Conservation (phyloP, 2,797 vertebrate genomes). For the Enteromius anoplus region DNA sequence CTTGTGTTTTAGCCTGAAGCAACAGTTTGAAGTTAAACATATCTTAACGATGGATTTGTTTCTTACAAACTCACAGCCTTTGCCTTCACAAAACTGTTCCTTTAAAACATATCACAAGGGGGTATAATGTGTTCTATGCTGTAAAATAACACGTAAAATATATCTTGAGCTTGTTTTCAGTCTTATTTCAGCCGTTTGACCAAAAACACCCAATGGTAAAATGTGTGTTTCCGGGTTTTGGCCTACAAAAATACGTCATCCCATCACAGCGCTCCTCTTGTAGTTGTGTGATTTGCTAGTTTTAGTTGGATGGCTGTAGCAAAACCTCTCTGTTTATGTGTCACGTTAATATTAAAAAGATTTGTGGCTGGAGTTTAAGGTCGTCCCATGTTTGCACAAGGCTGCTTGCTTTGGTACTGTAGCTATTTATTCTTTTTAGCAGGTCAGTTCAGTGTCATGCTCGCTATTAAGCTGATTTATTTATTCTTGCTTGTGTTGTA, state of each 20-base stretch:
- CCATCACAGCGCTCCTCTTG: background rate
- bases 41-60: background rate
- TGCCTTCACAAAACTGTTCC: background rate
- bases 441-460: background rate
- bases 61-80: background rate
- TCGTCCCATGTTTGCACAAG: background rate
- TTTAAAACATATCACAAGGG: background rate
- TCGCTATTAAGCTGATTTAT: background rate
- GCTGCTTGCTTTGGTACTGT: conserved; percentile 24
- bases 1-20: background rate
- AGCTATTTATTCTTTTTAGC: conserved; percentile 17
- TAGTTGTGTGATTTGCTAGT: background rate
- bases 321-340: background rate
- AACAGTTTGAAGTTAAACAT: background rate
- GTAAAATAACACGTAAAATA: background rate
- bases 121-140: background rate
- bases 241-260: background rate
- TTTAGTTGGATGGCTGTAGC: background rate
- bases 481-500: conserved; percentile 61
- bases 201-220: background rate
- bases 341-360: background rate
- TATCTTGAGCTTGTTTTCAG: background rate
- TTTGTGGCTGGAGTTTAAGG: background rate
- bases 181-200: background rate
- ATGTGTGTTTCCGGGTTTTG: background rate